Conservation (phyloP, 1,140 invertebrate species). For the Acromyrmex heyeri region DNA sequence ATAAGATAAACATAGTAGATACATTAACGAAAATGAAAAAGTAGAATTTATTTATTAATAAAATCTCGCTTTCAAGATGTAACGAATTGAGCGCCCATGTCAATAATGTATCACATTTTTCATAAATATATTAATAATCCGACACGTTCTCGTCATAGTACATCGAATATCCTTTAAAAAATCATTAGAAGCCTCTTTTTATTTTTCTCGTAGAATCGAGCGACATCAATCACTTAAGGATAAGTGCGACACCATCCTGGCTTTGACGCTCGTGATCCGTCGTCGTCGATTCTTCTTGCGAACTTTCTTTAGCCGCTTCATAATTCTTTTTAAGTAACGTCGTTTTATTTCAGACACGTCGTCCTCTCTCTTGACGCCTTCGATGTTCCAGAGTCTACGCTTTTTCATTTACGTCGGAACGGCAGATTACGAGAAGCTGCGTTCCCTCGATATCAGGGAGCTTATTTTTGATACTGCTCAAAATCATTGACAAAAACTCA, state of each 20-base stretch:
- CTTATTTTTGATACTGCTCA: background rate
- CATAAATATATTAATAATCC: slow-evolving; percentile 58
- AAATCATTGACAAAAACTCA: slow-evolving; percentile 30
- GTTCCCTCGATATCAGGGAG: background rate
- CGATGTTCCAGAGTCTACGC: slow-evolving; percentile 31
- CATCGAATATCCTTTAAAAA: slow-evolving; percentile 69
- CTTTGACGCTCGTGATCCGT: slow-evolving; percentile 78
- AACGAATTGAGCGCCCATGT: background rate
- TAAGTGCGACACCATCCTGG: slow-evolving; percentile 72
- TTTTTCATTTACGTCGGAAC: slow-evolving; percentile 30
- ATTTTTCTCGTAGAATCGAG: slow-evolving; percentile 61
- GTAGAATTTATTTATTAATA: background rate
- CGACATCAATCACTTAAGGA: slow-evolving; percentile 77
- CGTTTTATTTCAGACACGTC: slow-evolving; percentile 71
- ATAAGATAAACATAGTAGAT: background rate
- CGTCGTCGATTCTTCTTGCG: slow-evolving; percentile 80
- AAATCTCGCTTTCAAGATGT: background rate
- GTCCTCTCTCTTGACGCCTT: slow-evolving; percentile 35
- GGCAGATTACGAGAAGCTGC: slow-evolving; percentile 43
- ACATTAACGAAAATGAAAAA: background rate
- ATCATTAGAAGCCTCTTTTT: slow-evolving; percentile 68
- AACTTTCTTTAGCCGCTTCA: slow-evolving; percentile 67
- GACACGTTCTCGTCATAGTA: slow-evolving; percentile 40
- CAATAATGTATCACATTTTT: slow-evolving; percentile 31
- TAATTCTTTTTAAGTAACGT: slow-evolving; percentile 75